These are phyloP conservation scores for Tenthredo amoena DNA, from an alignment of 2,888 invertebrate species.

Conservation along the genomic window DNA sequence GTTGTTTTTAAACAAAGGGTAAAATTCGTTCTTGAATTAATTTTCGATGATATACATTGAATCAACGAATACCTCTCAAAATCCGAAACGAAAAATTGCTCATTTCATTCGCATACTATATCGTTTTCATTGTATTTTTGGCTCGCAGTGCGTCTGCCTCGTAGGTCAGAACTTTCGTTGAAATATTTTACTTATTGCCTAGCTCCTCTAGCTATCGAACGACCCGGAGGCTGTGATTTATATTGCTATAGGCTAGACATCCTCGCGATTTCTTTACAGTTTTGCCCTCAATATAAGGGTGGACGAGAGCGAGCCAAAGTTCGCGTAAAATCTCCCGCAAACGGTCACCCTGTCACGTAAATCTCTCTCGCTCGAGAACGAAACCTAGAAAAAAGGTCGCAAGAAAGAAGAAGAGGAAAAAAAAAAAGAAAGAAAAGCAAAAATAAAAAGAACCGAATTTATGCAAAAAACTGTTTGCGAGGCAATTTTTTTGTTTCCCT, in stretches of 20 bases:
- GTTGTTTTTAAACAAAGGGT: not conserved
- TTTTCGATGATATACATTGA: not conserved
- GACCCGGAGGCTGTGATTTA: constrained; percentile 37
- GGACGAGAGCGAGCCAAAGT: constrained; percentile 26
- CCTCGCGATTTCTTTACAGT: constrained; percentile 43
- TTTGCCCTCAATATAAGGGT: constrained; percentile 24
- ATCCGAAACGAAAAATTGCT: not conserved
- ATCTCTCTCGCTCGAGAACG: constrained; percentile 30
- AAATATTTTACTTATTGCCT: constrained; percentile 35
- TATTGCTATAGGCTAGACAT: constrained; percentile 25
- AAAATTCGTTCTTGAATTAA: not conserved
- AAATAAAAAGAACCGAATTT: not conserved
- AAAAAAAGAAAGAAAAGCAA: not conserved
- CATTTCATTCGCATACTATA: not conserved
- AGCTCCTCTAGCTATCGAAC: not conserved
- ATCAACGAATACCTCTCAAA: not conserved
- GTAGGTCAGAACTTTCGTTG: not conserved
- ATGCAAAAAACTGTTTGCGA: constrained; percentile 37
- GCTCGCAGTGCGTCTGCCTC: not conserved
- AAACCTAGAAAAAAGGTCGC: not conserved
- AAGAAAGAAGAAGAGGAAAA: not conserved
- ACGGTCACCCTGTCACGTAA: constrained; percentile 35
- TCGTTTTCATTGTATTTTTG: not conserved
- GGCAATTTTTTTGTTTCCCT: constrained; percentile 12
- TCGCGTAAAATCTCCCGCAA: constrained; percentile 35